Evolutionary conservation across 2,888 invertebrate genomes (phyloP).

Genomic region (Leptarthrus brevirostris): DNA sequence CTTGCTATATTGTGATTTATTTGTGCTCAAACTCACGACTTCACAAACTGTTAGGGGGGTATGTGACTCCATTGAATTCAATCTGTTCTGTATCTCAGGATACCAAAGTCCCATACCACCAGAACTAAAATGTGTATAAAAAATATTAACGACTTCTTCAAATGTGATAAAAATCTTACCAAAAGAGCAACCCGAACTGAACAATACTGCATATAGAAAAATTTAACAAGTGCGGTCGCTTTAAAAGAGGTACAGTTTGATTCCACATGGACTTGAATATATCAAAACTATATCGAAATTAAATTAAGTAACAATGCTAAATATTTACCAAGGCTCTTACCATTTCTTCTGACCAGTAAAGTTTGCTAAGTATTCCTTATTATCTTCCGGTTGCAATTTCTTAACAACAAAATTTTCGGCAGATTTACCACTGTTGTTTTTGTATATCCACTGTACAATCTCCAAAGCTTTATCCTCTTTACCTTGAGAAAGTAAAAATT

Average conservation of each 20-base stretch:
- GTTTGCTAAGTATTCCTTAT: constrained; percentile 54
- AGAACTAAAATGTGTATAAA: no score
- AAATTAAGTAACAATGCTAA: background rate
- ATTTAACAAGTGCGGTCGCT: constrained; percentile 60
- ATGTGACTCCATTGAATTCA: constrained; percentile 57
- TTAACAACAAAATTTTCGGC: constrained; percentile 59
- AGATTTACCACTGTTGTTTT: constrained; percentile 58
- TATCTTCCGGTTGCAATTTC: constrained; percentile 57
- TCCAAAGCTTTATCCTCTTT: constrained; percentile 58
- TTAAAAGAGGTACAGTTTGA: constrained; percentile 62
- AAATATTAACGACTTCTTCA: no score
- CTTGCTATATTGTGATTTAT: constrained; percentile 11
- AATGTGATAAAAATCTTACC: constrained; percentile 58
- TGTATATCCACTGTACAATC: constrained; percentile 60
- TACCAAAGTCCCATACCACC: constrained; percentile 66
- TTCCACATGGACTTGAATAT: constrained; percentile 60
- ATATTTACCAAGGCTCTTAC: no score
- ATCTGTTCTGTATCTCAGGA: constrained; percentile 65
- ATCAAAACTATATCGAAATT: constrained; percentile 48
- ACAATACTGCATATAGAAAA: constrained; percentile 61
- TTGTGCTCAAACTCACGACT: constrained; percentile 58
- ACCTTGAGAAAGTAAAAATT: constrained; percentile 60
- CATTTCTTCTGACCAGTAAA: constrained; percentile 50
- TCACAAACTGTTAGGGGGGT: constrained; percentile 61
- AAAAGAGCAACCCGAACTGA: constrained; percentile 65